Percentiles rank a stretch among this genome's conserved stretches.
These are phyloP conservation scores for Hozukius guyotensis DNA, from an alignment of 2,797 vertebrate species.

Conservation along the genomic window DNA sequence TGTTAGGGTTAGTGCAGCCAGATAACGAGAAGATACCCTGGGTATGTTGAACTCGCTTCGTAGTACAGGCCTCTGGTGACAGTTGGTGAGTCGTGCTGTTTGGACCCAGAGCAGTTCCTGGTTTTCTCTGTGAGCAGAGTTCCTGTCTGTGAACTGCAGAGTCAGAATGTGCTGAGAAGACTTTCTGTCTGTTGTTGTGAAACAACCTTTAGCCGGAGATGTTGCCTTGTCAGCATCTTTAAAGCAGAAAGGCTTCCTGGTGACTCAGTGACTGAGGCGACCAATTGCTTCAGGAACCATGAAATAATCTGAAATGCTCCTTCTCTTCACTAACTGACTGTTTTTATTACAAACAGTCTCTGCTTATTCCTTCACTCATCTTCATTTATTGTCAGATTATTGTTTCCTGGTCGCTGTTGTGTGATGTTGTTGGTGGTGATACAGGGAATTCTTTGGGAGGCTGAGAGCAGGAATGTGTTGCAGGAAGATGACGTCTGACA, in stretches of 20 bases:
- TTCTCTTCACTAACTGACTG: background rate
- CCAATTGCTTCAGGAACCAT: background rate
- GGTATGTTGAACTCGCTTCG: too few relatives aligned
- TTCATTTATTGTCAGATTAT: background rate
- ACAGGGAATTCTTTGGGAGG: background rate
- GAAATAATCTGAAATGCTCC: background rate
- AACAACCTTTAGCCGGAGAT: constrained; percentile 62
- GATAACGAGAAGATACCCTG: too few relatives aligned
- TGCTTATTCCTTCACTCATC: too few relatives aligned
- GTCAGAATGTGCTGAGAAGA: constrained; percentile 58
- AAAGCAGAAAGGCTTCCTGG: constrained; percentile 45
- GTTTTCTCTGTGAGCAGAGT: constrained; percentile 32
- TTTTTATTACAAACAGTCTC: background rate
- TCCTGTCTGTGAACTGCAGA: constrained; percentile 39
- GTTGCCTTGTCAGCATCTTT: constrained; percentile 61
- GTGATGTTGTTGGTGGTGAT: background rate
- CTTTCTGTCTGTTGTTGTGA: constrained; percentile 57
- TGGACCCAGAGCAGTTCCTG: constrained; percentile 6
- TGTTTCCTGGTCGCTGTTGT: background rate
- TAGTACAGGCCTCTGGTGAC: background rate
- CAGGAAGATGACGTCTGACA: background rate
- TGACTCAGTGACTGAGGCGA: constrained; percentile 13
- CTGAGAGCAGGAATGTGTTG: background rate
- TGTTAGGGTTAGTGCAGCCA: too few relatives aligned
- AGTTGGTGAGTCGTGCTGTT: background rate